Evolutionary conservation across 2,888 invertebrate genomes (phyloP), one percentile per base, ranked within the genome.

Genomic region (Portevinia maculata): DNA sequence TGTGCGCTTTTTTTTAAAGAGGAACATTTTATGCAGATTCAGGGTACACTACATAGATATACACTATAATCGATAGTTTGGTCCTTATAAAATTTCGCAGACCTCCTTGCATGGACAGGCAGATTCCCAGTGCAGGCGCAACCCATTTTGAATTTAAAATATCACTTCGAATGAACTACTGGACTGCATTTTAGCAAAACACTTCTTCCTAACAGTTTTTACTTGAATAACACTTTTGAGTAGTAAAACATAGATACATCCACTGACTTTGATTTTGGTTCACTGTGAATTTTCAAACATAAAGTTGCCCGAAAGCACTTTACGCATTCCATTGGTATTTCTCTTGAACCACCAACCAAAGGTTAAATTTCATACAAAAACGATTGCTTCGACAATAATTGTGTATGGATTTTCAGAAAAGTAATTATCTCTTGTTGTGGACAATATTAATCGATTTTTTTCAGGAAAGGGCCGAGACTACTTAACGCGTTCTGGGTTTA

Each of bases 401-500:
- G 46, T 37, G 37, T 37, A 48, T 21, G 2, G 9, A 9, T 62
- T 48, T n/a, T 34, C 3, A 8, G 17, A 9, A 30, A 24, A 46
- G 15, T 17, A 74, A 74, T 65, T 69, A 67, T 74, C 60, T 74
- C 55, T 62, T 74, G 74, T 74, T 74, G 48, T 74, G 79, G 79
- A 46, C 65, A 67, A n/a, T 50, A 15, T 34, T 37, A 55, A 74
- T 79, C 79, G 74, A 74, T 79, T 41, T 30, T 55, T 55, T 64
- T 70, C 69, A 60, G 55, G 52, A 53, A 55, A 55, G 17, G 41
- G 21, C 6, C 28, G 11, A 48, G 11, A n/a, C 5, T 19, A 44
- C n/a, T n/a, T n/a, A n/a, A n/a, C n/a, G n/a, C n/a, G n/a, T n/a
- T n/a, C n/a, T n/a, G n/a, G n/a, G n/a, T n/a, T n/a, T n/a, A n/a